Conservation (phyloP, 2,888 invertebrate genomes). For the Brachylomia viminalis region DNA sequence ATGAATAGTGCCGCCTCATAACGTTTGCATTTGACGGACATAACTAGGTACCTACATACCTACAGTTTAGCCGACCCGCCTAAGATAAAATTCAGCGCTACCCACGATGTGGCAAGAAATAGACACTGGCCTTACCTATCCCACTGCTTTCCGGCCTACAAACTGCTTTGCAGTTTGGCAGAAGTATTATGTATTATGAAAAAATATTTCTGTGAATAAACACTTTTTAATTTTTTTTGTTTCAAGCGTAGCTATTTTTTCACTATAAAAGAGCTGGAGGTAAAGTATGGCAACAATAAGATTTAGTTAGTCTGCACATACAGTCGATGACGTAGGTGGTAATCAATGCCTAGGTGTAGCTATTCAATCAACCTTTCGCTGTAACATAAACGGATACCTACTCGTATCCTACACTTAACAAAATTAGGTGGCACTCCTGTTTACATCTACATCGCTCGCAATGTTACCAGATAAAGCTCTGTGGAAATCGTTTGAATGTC, state of each 20-base stretch:
- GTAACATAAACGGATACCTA: background rate
- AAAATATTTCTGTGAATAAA: no score
- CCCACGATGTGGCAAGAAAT: background rate
- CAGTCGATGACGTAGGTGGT: background rate
- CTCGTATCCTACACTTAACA: no score
- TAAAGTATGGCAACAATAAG: no score
- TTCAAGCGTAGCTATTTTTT: background rate
- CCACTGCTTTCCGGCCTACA: background rate
- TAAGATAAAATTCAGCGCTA: background rate
- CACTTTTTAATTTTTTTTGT: no score
- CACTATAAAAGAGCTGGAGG: no score
- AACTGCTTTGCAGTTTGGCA: no score
- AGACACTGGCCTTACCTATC: background rate
- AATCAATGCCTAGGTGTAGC: background rate
- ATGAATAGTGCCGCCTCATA: background rate
- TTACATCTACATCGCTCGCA: no score
- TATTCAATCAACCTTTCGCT: background rate
- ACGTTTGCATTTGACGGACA: background rate
- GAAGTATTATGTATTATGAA: no score
- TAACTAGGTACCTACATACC: background rate
- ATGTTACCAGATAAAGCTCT: background rate
- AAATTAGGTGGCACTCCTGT: no score
- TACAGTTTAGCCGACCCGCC: background rate
- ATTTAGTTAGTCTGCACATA: background rate
- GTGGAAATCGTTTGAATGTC: background rate